Base-by-base conservation (phyloP, 2,113 vertebrate genomes). In the Leptocoma aspasia region DNA sequence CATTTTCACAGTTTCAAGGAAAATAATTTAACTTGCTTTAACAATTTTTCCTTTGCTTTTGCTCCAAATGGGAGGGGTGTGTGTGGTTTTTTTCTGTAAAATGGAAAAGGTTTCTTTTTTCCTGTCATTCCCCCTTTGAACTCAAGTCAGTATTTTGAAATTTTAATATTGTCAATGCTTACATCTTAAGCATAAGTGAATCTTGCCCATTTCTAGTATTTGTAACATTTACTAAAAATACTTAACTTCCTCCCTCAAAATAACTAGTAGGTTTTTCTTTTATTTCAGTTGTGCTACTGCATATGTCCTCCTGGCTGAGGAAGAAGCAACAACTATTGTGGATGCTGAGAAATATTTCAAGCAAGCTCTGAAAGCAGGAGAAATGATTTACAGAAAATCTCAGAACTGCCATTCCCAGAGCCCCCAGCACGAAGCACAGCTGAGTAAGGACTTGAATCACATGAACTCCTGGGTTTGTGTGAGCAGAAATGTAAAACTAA, bases 271-370 rank as follows among this genome's bases (percentile, higher is more conserved):
- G 0, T 20, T 22, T 59, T 89, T 72, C 66, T 77, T 35, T 49
- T 49, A 5, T 91, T 86, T 37, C 95, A 99, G 99, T 85, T 99
- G 99, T 97, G 99, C 99, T 73, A 99, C 99, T 70, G 99, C 99
- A 0, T 99, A 99, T 18, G 99, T 99, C 52, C 99, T 99, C 6
- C 95, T 99, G 79, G 99, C 99, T 47, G 99, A 99, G 85, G 99
- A 99, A 97, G 99, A 99, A 97, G 99, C 99, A 72, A 99, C 98
- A 54, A 99, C 99, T 33, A 99, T 99, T 93, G 98, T 98, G 92
- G 99, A 99, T 97, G 99, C 99, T 18, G 99, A 99, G 97, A 98
- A 98, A 70, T 98, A 99, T 56, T 99, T 99, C 94, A 99, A 98
- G 97, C 99, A 99, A 98, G 99, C 99, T 24, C 96, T 99, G 65